A percentile compares a stretch with the other conserved stretches of the same genome.
These are phyloP conservation scores for Poecile atricapillus DNA, from an alignment of 2,113 vertebrate genomes.

Conservation along the genomic window DNA sequence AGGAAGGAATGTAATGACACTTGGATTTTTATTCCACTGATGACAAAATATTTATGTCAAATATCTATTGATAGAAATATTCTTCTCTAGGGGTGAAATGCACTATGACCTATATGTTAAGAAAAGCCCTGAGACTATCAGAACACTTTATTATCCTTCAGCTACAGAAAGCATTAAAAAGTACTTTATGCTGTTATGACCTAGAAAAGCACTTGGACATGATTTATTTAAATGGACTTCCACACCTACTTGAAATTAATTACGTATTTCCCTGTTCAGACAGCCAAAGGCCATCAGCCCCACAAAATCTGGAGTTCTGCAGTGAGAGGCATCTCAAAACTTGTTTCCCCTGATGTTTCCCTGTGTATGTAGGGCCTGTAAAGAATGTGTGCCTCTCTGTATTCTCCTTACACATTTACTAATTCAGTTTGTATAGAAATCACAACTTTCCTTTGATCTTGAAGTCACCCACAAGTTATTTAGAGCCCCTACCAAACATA, in stretches of 20 bases:
- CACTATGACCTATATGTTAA: background rate
- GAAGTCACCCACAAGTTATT: background rate
- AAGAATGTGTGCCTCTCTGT: background rate
- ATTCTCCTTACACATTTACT: background rate
- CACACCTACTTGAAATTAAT: background rate
- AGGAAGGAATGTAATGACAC: background rate
- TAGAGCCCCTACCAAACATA: background rate
- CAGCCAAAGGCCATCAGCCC: background rate
- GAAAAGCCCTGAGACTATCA: background rate
- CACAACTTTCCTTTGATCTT: background rate
- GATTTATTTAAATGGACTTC: background rate
- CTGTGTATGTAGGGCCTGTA: background rate
- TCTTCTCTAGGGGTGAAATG: background rate
- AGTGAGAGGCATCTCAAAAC: background rate
- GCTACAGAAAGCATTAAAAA: background rate
- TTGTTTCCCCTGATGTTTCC: background rate
- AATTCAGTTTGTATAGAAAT: background rate
- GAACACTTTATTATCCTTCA: background rate
- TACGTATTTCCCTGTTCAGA: background rate
- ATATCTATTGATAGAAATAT: background rate
- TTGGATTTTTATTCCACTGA: background rate
- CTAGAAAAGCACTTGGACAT: background rate
- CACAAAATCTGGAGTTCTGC: background rate
- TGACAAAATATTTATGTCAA: background rate
- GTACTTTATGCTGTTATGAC: background rate